These are phyloP conservation scores for Lethrus apterus DNA, from an alignment of 1,140 invertebrate species.

Conservation along the genomic window DNA sequence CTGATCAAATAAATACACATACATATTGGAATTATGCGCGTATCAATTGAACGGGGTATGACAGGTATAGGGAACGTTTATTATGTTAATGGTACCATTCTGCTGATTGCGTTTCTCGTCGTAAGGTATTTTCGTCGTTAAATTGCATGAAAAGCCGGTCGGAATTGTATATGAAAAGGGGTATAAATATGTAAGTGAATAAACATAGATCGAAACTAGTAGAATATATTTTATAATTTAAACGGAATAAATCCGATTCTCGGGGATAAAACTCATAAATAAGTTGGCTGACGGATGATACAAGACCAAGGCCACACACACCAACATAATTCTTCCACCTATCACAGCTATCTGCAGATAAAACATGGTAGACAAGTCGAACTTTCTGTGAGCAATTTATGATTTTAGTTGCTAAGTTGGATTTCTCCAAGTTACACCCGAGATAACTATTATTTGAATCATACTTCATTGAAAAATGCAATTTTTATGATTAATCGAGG, in stretches of 20 bases:
- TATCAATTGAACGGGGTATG: too few species aligned
- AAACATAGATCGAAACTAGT: conserved; percentile 11
- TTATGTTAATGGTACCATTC: too few species aligned
- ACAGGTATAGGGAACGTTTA: too few species aligned
- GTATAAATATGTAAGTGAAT: conserved; percentile 12
- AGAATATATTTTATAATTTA: conserved; percentile 20
- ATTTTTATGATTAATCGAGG: too few species aligned
- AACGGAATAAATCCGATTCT: conserved; percentile 22
- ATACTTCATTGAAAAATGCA: too few species aligned
- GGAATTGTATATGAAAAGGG: not conserved
- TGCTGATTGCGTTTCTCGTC: too few species aligned
- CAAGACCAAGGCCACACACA: conserved; percentile 22
- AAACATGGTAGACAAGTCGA: conserved; percentile 20
- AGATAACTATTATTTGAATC: too few species aligned
- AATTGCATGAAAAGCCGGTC: conserved; percentile 7
- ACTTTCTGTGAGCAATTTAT: conserved; percentile 23
- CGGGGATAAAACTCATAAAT: conserved; percentile 24
- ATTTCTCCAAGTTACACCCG: conserved; percentile 11
- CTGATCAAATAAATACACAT: too few species aligned
- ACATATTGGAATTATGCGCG: too few species aligned
- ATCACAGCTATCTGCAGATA: conserved; percentile 24
- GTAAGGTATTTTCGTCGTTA: too few species aligned
- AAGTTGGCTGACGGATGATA: conserved; percentile 20
- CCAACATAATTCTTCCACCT: conserved; percentile 23
- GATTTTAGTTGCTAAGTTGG: conserved; percentile 17